These are phyloP conservation scores for Gisinianus flammeolus DNA, from an alignment of 2,888 invertebrate species.

Conservation along the genomic window DNA sequence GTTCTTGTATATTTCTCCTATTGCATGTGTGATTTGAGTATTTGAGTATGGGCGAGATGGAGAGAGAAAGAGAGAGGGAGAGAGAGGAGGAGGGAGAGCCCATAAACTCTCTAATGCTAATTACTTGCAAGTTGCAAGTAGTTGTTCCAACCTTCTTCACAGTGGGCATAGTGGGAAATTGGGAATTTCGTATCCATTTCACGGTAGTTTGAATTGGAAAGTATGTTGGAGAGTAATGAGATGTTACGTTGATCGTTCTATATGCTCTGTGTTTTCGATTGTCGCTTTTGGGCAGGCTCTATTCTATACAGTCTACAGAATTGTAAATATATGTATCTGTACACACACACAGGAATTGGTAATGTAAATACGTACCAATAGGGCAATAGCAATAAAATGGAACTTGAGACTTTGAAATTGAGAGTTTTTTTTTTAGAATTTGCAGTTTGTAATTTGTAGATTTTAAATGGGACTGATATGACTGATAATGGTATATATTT, in stretches of 20 bases:
- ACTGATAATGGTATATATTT: neutral
- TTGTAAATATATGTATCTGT: neutral
- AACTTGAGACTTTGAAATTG: neutral
- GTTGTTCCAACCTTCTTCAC: neutral
- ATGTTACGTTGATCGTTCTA: neutral
- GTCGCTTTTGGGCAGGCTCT: neutral
- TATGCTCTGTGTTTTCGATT: neutral
- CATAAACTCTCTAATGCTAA: conserved; percentile 21
- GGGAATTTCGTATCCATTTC: conserved; percentile 8
- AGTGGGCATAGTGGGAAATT: conserved; percentile 14
- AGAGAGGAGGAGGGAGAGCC: neutral
- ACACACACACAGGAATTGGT: neutral
- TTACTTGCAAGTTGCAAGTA: conserved; percentile 22
- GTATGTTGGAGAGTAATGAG: neutral
- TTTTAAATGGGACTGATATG: neutral
- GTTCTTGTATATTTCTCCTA: neutral
- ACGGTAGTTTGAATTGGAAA: neutral
- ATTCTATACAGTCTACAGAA: neutral
- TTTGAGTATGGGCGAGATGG: neutral
- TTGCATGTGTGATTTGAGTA: neutral
- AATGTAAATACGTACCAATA: neutral
- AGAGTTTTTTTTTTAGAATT: neutral
- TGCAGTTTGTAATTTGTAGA: neutral
- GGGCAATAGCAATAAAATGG: neutral
- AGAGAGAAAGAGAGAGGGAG: neutral